Conservation (phyloP, 2,888 invertebrate genomes). For the Hyppa rectilinea region DNA sequence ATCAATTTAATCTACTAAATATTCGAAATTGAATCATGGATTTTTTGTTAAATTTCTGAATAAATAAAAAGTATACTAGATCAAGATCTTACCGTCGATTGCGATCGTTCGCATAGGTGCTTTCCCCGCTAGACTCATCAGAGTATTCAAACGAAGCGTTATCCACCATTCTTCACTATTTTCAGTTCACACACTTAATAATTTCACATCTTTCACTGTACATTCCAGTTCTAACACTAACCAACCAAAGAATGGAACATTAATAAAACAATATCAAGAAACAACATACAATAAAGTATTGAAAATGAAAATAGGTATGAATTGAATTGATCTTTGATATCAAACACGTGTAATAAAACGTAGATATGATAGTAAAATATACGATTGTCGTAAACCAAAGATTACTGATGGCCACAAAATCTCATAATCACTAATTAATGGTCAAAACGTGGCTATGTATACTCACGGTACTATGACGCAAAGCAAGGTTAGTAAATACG, state of each 20-base stretch:
- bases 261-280: conserved; percentile 9
- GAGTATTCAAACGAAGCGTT: conserved; percentile 87
- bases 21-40: conserved; percentile 2
- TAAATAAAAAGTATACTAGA: conserved; percentile 6
- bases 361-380: conserved; percentile 14
- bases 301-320: conserved; percentile 26
- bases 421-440: conserved; percentile 26
- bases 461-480: conserved; percentile 20
- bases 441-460: conserved; percentile 32
- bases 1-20: conserved; percentile 34
- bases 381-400: conserved; percentile 28
- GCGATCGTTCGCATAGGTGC: conserved; percentile 62
- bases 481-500: conserved; percentile 16
- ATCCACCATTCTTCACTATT: conserved; percentile 81
- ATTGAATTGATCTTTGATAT: conserved; percentile 6
- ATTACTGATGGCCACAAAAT: conserved; percentile 31
- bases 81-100: conserved; percentile 77
- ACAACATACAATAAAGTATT: background rate
- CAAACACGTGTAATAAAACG: conserved; percentile 5
- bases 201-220: conserved; percentile 62
- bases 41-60: background rate
- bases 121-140: conserved; percentile 84
- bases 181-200: conserved; percentile 60
- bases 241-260: conserved; percentile 13
- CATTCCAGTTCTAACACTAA: conserved; percentile 44